Evolutionary conservation across 2,888 invertebrate species (phyloP).

Genomic region (Eristalis pertinax): DNA sequence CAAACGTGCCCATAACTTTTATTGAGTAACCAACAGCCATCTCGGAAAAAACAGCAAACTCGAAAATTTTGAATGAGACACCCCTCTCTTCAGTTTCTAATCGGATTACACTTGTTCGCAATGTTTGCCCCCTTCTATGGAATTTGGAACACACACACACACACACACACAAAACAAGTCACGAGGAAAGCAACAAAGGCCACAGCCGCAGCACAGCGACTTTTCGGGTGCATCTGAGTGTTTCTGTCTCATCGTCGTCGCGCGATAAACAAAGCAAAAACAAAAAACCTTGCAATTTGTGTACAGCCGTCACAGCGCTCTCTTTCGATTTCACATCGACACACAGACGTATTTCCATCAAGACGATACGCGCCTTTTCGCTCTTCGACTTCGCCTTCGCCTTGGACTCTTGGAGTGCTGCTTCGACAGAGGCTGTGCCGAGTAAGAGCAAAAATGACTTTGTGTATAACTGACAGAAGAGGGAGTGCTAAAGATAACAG

Average conservation of each 20-base stretch:
- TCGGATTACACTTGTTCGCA: slow-evolving; percentile 37
- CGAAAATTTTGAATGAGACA: neutral
- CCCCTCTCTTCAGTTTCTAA: slow-evolving; percentile 2
- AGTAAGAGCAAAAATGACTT: slow-evolving; percentile 10
- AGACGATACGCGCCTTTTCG: slow-evolving; percentile 32
- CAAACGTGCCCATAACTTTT: neutral
- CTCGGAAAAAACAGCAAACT: too few relatives aligned
- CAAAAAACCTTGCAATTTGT: neutral
- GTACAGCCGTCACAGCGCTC: neutral
- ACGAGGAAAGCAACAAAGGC: neutral
- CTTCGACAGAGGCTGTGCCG: neutral
- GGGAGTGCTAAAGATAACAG: slow-evolving; percentile 25
- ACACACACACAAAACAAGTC: neutral
- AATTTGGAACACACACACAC: slow-evolving; percentile 1
- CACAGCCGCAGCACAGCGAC: neutral
- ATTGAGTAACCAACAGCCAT: neutral
- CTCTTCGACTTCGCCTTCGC: slow-evolving; percentile 41
- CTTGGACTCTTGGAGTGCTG: neutral
- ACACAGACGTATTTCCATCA: slow-evolving; percentile 1
- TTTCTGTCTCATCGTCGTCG: neutral
- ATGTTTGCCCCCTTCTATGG: neutral
- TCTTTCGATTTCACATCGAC: slow-evolving; percentile 21
- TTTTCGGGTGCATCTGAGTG: neutral
- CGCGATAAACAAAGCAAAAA: neutral
- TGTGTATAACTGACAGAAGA: slow-evolving; percentile 3